Evolutionary conservation across 2,888 invertebrate genomes (phyloP).

Genomic region (Catonia carolina): DNA sequence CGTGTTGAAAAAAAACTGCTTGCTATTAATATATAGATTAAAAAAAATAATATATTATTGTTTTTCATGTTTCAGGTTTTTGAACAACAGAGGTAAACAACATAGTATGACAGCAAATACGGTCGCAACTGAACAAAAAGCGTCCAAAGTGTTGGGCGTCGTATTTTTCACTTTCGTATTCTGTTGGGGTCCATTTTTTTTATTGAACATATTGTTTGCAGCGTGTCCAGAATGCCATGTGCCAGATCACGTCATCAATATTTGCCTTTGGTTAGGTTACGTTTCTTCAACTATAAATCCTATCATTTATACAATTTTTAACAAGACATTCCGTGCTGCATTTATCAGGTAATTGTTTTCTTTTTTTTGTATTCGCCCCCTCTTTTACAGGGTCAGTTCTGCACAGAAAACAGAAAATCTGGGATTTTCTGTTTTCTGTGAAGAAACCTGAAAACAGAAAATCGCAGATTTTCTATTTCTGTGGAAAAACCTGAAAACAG

Average conservation of each 20-base stretch:
- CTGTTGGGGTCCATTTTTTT: constrained; percentile 90
- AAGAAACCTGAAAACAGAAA: no score
- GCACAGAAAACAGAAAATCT: not conserved
- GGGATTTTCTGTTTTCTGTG: no score
- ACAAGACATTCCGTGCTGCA: constrained; percentile 79
- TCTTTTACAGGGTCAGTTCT: not conserved
- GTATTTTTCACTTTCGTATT: constrained; percentile 90
- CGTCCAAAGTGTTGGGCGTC: constrained; percentile 84
- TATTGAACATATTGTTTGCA: constrained; percentile 79
- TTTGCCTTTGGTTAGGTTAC: constrained; percentile 88
- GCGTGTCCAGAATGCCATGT: constrained; percentile 74
- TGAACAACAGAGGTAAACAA: constrained; percentile 40
- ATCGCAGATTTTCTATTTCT: no score
- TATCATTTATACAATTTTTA: constrained; percentile 89
- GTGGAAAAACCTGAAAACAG: no score
- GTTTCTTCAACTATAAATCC: constrained; percentile 90
- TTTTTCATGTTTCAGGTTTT: constrained; percentile 26
- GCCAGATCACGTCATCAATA: constrained; percentile 66
- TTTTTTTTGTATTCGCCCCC: not conserved
- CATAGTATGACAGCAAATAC: constrained; percentile 66
- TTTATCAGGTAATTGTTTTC: constrained; percentile 53
- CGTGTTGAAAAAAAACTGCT: no score
- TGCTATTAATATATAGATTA: no score
- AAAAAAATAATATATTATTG: no score
- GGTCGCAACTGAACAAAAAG: constrained; percentile 89